Evolutionary conservation across 2,888 invertebrate genomes (phyloP), one percentile per base, ranked within the genome.

Genomic region (Herminia tarsipennalis): DNA sequence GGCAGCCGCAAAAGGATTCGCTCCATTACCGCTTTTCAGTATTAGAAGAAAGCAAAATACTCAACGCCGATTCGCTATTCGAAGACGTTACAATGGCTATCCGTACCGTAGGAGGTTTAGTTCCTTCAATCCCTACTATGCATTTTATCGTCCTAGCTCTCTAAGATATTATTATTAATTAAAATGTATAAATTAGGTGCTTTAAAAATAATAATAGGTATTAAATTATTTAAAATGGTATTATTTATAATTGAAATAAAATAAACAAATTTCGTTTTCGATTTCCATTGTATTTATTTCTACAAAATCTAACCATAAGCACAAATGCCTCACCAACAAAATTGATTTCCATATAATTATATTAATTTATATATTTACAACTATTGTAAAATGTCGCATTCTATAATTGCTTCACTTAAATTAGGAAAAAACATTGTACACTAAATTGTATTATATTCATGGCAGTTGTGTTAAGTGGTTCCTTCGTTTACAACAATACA

Each of bases 1-100:
- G 87, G 83, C 84, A 9, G 81, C 86, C 0, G 88, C 88, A 0
- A 85, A 81, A 6, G 86, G 89, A 3, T 88, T 87, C 30, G 72
- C 77, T 1, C 88, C 87, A 1, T 61, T 81, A 5, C 82, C 88
- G 1, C 67, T 86, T 8, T 72, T 86, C 3, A 41, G 52, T 14
- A 57, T 34, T 6, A 39, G 58, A 33, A 66, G 62, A 39, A 73
- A 58, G 14, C 66, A 74, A 21, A 76, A 71, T 28, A 65, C 75
- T 2, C 73, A 73, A 9, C 70, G 79, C 10, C 73, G 77, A 2
- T 78, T 78, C 53, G 72, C 81, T 1, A 76, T 72, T 4, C 77
- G 86, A 42, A 70, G 86, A 51, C 70, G 81, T 47, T 82, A 71
- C 29, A 75, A 66, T 47, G 73, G 69, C 8, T 79, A 83, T 36